A percentile compares a stretch with the other conserved stretches of the same genome.
phyloP scores from a whole-genome alignment of 2,888 invertebrate species.

The Drosophila pseudotakahashii region DNA sequence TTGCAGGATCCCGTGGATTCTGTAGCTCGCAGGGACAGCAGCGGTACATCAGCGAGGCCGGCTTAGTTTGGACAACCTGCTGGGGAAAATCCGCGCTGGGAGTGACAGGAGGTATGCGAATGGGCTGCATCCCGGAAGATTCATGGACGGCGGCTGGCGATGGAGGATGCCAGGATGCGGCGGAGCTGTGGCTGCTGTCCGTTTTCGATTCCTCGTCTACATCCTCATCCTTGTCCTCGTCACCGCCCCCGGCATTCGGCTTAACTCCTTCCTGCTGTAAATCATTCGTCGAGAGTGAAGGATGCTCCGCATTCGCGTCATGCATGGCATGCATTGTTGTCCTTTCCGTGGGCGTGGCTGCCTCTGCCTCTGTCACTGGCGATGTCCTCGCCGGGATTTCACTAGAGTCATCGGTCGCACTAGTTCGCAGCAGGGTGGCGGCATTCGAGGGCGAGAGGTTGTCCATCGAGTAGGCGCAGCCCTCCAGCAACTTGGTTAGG shows the following conservation, averaged over 20 bases:
- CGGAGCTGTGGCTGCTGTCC: constrained; percentile 24
- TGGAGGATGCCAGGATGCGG: neutral
- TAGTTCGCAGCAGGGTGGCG: constrained; percentile 53
- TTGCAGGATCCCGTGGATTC: constrained; percentile 16
- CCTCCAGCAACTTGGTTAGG: constrained; percentile 84
- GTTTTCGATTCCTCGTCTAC: constrained; percentile 11
- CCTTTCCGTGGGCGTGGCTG: constrained; percentile 4
- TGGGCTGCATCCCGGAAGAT: constrained; percentile 10
- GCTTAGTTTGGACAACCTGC: constrained; percentile 39
- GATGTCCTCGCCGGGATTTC: constrained; percentile 4
- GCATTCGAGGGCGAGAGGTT: constrained; percentile 80
- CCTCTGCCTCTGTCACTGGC: neutral
- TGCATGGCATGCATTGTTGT: constrained; percentile 20
- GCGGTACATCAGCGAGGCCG: constrained; percentile 27
- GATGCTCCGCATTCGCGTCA: constrained; percentile 73
- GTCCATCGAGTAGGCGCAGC: constrained; percentile 85
- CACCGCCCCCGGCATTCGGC: constrained; percentile 18
- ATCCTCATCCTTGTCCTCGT: constrained; percentile 13
- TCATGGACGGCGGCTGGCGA: constrained; percentile 27
- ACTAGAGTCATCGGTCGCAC: constrained; percentile 15
- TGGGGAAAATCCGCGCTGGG: constrained; percentile 7
- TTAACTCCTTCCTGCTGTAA: constrained; percentile 76
- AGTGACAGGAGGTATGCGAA: constrained; percentile 23
- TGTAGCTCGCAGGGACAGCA: constrained; percentile 40
- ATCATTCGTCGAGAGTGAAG: constrained; percentile 85